A percentile compares a stretch with the other conserved stretches of the same genome.
These are phyloP conservation scores for Oreochromis aureus DNA, from an alignment of 2,113 vertebrate genomes.

Conservation along the genomic window DNA sequence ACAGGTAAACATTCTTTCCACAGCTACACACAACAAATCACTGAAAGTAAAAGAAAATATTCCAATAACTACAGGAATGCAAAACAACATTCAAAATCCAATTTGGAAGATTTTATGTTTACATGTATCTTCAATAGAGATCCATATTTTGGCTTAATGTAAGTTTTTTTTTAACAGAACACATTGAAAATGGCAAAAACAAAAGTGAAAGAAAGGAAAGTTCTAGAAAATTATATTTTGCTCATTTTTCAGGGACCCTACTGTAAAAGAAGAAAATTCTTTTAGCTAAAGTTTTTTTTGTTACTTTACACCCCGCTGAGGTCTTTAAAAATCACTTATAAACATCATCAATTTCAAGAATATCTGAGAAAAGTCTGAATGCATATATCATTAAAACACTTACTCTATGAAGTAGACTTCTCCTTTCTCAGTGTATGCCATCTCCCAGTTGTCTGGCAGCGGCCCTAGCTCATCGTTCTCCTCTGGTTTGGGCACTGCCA, in stretches of 20 bases:
- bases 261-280: background rate
- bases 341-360: background rate
- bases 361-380: background rate
- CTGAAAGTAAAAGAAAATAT: background rate
- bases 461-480: slow-evolving; percentile 86
- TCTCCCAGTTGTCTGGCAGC: slow-evolving; percentile 97
- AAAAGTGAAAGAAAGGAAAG: background rate
- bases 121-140: background rate
- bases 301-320: background rate
- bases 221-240: background rate
- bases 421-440: slow-evolving; percentile 98
- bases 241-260: background rate
- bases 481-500: slow-evolving; percentile 73
- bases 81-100: background rate
- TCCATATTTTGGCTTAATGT: background rate
- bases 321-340: background rate
- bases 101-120: background rate
- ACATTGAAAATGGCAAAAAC: background rate
- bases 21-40: background rate
- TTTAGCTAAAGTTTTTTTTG: background rate
- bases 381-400: slow-evolving; percentile 55
- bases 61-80: background rate
- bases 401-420: slow-evolving; percentile 99
- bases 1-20: background rate
- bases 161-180: background rate